Evolutionary conservation across 2,113 vertebrate genomes (phyloP), one percentile per base, ranked within the genome.

Genomic region (Rhinolophus sinicus): DNA sequence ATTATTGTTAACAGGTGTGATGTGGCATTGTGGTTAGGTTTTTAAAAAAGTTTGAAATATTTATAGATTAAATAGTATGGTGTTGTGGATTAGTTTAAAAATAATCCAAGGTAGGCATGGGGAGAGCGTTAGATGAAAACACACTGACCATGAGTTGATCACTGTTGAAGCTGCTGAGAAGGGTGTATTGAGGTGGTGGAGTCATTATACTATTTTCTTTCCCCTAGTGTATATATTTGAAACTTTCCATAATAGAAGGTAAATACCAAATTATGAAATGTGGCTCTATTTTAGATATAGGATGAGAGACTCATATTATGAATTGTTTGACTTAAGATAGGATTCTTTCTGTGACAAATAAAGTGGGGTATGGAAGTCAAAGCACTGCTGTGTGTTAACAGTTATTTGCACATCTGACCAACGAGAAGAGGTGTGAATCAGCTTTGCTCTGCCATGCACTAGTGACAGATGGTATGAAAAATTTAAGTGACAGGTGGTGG

Each of bases 401-500:
- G 19, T n/a, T 80, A 50, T 44, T 70, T 88, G 62, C 35, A 10
- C 13, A 60, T 69, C 33, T 90, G 40, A 82, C 38, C 92, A 69
- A 40, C 8, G 24, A 58, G 33, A 84, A 85, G 58, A 88, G 28
- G 35, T 72, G 11, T 69, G 50, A 65, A 44, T 87, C 56, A 44
- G 38, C 58, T 87, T 44, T 67, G 35, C 47, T 40, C 90, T 69
- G 67, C 8, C 18, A 33, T 86, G 52, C 30, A n/a, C 0, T 82
- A 12, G 69, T 75, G 40, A 62, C 26, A 70, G 90, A 83, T 52
- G 9, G 44, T 87, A 5, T 92, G 84, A 97, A 73, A 60, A 86
- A 56, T 83, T 95, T 77, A 94, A 78, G 52, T 90, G 87, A 67
- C 78, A 89, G 77, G 40, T 87, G 82, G 47, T 69, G 33, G n/a